Base-by-base conservation (phyloP, 2,888 invertebrate species). In the Helleia helle region DNA sequence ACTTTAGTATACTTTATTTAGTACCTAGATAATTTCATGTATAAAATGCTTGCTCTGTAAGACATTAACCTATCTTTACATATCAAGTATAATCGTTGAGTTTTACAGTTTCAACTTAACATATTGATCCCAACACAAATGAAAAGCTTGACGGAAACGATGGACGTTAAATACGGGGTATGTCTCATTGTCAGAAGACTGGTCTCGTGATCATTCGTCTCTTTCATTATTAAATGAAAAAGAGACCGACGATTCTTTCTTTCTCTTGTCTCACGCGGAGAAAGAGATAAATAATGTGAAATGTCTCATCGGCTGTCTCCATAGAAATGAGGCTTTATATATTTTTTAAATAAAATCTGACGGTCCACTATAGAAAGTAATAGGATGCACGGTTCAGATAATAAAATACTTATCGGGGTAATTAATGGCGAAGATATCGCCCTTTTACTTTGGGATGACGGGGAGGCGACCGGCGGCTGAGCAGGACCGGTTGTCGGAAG, bases 21-120 rank as follows among this genome's bases (percentile, higher is more conserved):
- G n/a, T 76, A 73, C 61, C 71, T 75, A 76, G 58, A 55, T 65
- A 54, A 62, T 63, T 71, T 71, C 69, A 76, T 76, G 70, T 80
- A 84, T 80, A 84, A 84, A 83, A 83, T 83, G 83, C 83, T 74
- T 81, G 80, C 76, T 74, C 81, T 70, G 70, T 79, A 75, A 73
- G 66, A 81, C 72, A 75, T 81, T n/a, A 81, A 76, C 77, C 80
- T 84, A 81, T 66, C 65, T 64, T 73, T 71, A 71, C 59, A 71
- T 54, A 71, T 64, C 69, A 68, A 63, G 61, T 64, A 67, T 76
- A 29, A 80, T 79, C 83, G 76, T 81, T 81, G 83, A 77, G 75
- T 79, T 75, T 84, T 83, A 81, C 80, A 72, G 62, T 66, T 65
- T 64, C 62, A 59, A 60, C 54, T 64, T 56, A 61, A 55, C 58